Conservation (phyloP, 2,113 vertebrate species). For the Haemorhous mexicanus region DNA sequence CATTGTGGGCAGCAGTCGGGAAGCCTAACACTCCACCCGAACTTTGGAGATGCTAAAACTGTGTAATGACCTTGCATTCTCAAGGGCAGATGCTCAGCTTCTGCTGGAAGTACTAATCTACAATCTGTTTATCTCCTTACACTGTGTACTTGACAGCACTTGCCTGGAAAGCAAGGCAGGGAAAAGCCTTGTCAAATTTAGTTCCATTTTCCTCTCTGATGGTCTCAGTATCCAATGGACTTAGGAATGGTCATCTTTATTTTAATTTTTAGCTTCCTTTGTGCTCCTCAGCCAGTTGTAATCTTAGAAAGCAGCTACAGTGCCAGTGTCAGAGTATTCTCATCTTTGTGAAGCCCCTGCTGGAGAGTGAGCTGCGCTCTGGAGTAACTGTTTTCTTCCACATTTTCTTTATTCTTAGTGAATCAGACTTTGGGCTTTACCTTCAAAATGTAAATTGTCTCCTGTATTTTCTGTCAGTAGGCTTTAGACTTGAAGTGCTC, state of each 20-base stretch:
- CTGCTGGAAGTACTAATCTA: conserved; percentile 47
- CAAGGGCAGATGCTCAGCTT: conserved; percentile 49
- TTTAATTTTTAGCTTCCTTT: conserved; percentile 28
- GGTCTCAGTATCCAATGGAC: not conserved
- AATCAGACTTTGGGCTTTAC: not conserved
- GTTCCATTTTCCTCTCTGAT: conserved; percentile 1
- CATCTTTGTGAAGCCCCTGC: not conserved
- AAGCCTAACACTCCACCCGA: conserved; percentile 55
- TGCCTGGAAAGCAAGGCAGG: conserved; percentile 31
- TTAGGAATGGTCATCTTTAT: not conserved
- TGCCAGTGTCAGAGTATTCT: not conserved
- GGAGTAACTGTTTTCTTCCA: not conserved
- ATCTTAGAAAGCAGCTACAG: not conserved
- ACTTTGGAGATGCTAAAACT: conserved; percentile 62
- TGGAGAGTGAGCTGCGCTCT: rapidly evolving
- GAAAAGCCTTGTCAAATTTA: not conserved
- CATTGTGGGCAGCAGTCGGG: conserved; percentile 52
- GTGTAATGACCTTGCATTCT: conserved; percentile 69
- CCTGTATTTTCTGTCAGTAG: not conserved
- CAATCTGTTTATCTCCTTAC: conserved; percentile 45
- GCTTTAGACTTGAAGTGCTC: not conserved
- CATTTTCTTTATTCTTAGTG: not conserved
- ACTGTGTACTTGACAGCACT: conserved; percentile 17
- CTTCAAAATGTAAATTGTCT: not conserved
- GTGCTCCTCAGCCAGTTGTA: not conserved